Percentiles rank a stretch among this genome's conserved stretches.
These are phyloP conservation scores for Sakesphorus luctuosus DNA, from an alignment of 2,113 vertebrate species.

Conservation along the genomic window DNA sequence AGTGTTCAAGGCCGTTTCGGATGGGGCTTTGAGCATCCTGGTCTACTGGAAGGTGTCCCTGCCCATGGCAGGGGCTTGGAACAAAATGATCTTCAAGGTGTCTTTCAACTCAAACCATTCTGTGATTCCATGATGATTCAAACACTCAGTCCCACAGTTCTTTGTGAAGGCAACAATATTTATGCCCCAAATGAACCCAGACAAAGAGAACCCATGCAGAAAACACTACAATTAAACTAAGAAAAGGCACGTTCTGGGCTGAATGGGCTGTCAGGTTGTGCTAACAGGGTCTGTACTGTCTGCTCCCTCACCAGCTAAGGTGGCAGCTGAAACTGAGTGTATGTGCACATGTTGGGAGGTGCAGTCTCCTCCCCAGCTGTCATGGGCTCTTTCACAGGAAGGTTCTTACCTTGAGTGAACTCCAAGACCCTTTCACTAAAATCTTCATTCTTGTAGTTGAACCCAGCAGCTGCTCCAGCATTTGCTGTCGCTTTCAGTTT, in stretches of 20 bases:
- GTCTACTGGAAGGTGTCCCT: neutral
- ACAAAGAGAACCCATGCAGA: neutral
- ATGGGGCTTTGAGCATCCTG: neutral
- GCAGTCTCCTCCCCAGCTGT: neutral
- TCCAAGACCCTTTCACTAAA: slow-evolving; percentile 77
- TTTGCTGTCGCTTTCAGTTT: slow-evolving; percentile 78
- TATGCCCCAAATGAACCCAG: neutral
- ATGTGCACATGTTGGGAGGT: accelerated
- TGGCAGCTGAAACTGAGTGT: neutral
- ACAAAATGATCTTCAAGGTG: accelerated
- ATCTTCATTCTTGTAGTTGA: slow-evolving; percentile 84
- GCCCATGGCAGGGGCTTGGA: neutral
- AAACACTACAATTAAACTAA: neutral
- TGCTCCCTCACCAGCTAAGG: neutral
- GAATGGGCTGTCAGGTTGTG: neutral
- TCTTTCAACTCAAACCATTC: neutral
- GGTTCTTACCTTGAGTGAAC: slow-evolving; percentile 80
- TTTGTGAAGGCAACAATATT: neutral
- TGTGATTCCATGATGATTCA: neutral
- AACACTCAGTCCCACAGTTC: neutral
- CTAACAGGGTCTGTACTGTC: too few species aligned
- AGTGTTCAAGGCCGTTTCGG: neutral
- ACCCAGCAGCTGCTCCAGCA: slow-evolving; percentile 79
- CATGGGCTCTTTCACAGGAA: neutral
- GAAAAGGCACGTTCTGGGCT: neutral